A percentile compares a stretch with the other conserved stretches of the same genome.
phyloP scores from a whole-genome alignment of 2,797 vertebrate species.

The Morelia viridis region DNA sequence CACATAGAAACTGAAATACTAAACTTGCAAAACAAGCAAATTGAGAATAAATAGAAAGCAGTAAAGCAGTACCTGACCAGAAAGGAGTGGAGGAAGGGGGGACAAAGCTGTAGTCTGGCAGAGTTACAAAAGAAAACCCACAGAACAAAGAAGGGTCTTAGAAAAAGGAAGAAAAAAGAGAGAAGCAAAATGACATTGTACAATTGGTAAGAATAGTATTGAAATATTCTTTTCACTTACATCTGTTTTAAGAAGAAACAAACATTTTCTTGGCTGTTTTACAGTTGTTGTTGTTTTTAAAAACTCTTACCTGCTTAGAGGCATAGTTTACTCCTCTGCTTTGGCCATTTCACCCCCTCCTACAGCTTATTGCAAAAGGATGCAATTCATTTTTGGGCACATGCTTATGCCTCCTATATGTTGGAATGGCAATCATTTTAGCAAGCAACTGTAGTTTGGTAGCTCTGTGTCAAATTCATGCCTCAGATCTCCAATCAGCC shows the following conservation, averaged over 20 bases:
- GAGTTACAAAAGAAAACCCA: conserved; percentile 95
- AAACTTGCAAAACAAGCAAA: conserved; percentile 63
- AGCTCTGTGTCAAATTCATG: background rate
- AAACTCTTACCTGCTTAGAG: conserved; percentile 3
- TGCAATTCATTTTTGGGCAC: background rate
- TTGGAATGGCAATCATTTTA: background rate
- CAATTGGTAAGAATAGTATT: conserved; percentile 64
- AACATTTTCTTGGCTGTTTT: conserved; percentile 2
- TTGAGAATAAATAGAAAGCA: conserved; percentile 72
- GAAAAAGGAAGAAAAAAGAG: conserved; percentile 76
- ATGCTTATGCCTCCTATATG: background rate
- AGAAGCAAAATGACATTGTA: conserved; percentile 85
- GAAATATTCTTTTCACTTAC: conserved; percentile 57
- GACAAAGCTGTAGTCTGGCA: conserved; percentile 97
- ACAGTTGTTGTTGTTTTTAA: background rate
- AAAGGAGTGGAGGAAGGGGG: conserved; percentile 97
- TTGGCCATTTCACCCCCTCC: background rate
- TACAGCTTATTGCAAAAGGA: background rate
- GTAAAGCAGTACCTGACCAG: conserved; percentile 97
- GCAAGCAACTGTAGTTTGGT: background rate
- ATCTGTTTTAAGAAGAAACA: conserved; percentile 64
- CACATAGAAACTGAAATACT: conserved; percentile 49
- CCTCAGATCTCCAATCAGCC: background rate
- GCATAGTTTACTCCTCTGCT: background rate
- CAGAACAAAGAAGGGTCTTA: conserved; percentile 93